phyloP scores from a whole-genome alignment of 2,888 invertebrate genomes.

The Thera britannica region DNA sequence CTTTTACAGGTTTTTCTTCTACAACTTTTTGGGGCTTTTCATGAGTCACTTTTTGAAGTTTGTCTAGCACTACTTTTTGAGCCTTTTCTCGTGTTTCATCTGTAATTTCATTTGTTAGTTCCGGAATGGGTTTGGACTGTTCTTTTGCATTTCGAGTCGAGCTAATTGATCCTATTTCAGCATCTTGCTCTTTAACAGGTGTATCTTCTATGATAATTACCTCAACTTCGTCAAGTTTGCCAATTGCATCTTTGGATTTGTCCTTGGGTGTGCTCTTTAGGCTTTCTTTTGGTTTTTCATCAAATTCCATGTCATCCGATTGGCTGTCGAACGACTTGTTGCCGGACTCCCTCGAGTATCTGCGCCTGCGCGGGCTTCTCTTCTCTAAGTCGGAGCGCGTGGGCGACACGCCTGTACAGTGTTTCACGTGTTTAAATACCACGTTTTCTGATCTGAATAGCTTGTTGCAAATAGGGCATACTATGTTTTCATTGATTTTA shows the following conservation, averaged over 20 bases:
- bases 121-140: slow-evolving; percentile 31
- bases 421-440: slow-evolving; percentile 81
- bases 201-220: slow-evolving; percentile 68
- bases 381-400: slow-evolving; percentile 74
- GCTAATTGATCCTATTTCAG: slow-evolving; percentile 2
- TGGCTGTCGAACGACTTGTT: slow-evolving; percentile 58
- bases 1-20: slow-evolving; percentile 13
- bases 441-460: slow-evolving; percentile 80
- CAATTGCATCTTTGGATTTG: slow-evolving; percentile 60
- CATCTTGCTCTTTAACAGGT: slow-evolving; percentile 51
- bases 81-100: slow-evolving; percentile 2
- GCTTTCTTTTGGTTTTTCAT: slow-evolving; percentile 52
- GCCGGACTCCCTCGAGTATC: slow-evolving; percentile 65
- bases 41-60: background rate
- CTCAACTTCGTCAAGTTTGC: slow-evolving; percentile 55
- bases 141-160: slow-evolving; percentile 25
- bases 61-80: slow-evolving; percentile 9
- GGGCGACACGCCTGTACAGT: slow-evolving; percentile 79
- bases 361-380: slow-evolving; percentile 59
- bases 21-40: slow-evolving; percentile 10
- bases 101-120: background rate
- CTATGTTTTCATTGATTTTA: slow-evolving; percentile 81
- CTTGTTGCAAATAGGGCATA: slow-evolving; percentile 80
- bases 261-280: slow-evolving; percentile 54
- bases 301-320: slow-evolving; percentile 60